Evolutionary conservation across 92 coral and sea anemone species (phyloP), one percentile per base, ranked within the genome.

Genomic region (Porites lobata): DNA sequence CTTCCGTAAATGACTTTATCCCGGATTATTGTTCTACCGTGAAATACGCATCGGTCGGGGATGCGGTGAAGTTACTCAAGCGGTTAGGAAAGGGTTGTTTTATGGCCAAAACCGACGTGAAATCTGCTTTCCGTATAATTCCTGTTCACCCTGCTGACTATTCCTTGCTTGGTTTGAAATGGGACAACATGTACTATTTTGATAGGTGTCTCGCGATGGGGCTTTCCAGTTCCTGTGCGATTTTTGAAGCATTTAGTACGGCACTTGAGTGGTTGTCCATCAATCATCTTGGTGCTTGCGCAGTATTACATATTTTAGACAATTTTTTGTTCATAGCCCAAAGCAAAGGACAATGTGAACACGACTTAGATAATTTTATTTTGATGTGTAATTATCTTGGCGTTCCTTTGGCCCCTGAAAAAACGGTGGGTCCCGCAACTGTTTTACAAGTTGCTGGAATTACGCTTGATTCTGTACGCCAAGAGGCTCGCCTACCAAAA

Each of bases 281-380:
- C 3, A n/a, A 26, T 9, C 68, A 2, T 56, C 52, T 76, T 12
- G 85, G 77, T 7, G 77, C 77, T 53, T n/a, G n/a, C 18, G 32
- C 50, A 1, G 57, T 78, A 13, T 32, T 92, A 13, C 90, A 88
- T 76, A 72, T 88, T 29, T 76, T 88, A 72, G 94, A 92, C 62
- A 80, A 92, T 79, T 92, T 88, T 79, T 65, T 92, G 20, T 62
- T 88, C 54, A 75, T 84, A 47, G 79, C 94, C 11, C 72, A 18
- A 6, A 69, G 76, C 77, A 17, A 61, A 21, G 82, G 15, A 4
- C 66, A 78, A 50, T 79, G 91, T 59, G 29, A 47, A 1, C 15
- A n/a, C 17, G 87, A 88, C 72, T 61, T 88, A 10, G 8, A n/a
- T 0, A 72, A 32, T 10, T 78, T 78, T 71, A 8, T 79, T 20